Evolutionary conservation across 2,797 vertebrate species (phyloP), one percentile per base, ranked within the genome.

Genomic region (Neostethus bicornis): DNA sequence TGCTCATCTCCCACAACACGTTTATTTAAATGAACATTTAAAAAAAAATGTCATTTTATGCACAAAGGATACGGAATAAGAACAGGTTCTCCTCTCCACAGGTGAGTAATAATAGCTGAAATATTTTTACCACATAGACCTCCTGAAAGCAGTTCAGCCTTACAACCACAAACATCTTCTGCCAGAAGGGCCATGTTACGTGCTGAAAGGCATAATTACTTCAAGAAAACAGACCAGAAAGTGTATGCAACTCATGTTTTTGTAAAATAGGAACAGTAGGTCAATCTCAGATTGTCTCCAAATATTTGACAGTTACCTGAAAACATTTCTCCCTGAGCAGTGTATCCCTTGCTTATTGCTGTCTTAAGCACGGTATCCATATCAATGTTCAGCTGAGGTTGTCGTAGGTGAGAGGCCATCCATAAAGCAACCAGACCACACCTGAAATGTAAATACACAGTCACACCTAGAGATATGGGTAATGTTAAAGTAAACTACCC

Each of bases 401-500:
- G 70, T 23, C 88, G 79, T 5, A 94, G 85, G 21, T 90, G 85
- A 37, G 90, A 79, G 0, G 95, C 93, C 95, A 96, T 96, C 94
- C 94, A 95, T 70, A 96, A 65, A 11, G 95, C 96, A 78, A 96
- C 96, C 77, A 96, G 73, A 14, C 96, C 96, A 34, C 96, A 96
- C 86, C 95, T 96, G 4, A 59, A 56, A 65, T 5, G 23, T 2
- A 50, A 26, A 54, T 21, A 20, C 8, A 7, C 23, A 21, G 44
- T 65, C 41, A 58, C 51, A 39, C 49, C 48, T 9, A 14, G 21
- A 5, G 47, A 71, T 58, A 32, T 26, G 24, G 19, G 12, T 28
- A 35, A 51, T 0, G 20, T 39, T 54, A 25, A 58, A 70, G 49
- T 12, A 46, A 28, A 52, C 3, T 19, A 42, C 50, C 48, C 28